These are phyloP conservation scores for Micromussa lordhowensis DNA, from an alignment of 92 coral and sea anemone species.

Conservation along the genomic window DNA sequence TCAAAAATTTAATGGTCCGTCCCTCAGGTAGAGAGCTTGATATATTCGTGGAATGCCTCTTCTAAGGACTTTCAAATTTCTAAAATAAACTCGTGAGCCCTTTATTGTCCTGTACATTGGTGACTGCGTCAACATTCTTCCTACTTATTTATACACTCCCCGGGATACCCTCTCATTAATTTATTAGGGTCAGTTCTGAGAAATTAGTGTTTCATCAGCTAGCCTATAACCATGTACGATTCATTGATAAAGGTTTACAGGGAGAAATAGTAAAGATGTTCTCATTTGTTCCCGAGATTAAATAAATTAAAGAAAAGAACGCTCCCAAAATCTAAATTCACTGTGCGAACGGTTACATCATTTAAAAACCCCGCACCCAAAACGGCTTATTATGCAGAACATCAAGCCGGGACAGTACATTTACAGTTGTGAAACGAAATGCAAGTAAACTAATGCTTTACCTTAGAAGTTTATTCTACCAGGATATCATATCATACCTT, in stretches of 20 bases:
- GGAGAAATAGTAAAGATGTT: neutral
- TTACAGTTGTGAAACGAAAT: neutral
- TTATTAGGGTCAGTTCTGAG: neutral
- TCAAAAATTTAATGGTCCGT: too few species aligned
- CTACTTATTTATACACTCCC: too few species aligned
- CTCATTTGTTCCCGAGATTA: neutral
- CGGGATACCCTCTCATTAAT: too few species aligned
- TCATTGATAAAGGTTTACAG: neutral
- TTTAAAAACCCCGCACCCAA: neutral
- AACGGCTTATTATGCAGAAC: neutral
- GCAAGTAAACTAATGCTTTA: neutral
- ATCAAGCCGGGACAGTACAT: neutral
- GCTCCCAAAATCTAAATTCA: neutral
- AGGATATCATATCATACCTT: conserved; percentile 2
- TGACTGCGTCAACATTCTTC: too few species aligned
- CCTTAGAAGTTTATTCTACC: neutral
- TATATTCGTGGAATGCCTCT: too few species aligned
- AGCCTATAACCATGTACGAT: neutral
- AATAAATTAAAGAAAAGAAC: neutral
- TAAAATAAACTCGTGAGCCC: neutral
- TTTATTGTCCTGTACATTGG: neutral
- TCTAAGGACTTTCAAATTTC: neutral
- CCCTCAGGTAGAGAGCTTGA: too few species aligned
- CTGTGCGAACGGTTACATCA: neutral
- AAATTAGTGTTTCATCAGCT: neutral